phyloP scores from a whole-genome alignment of 1,140 invertebrate species.

The Drosophila burlai region DNA sequence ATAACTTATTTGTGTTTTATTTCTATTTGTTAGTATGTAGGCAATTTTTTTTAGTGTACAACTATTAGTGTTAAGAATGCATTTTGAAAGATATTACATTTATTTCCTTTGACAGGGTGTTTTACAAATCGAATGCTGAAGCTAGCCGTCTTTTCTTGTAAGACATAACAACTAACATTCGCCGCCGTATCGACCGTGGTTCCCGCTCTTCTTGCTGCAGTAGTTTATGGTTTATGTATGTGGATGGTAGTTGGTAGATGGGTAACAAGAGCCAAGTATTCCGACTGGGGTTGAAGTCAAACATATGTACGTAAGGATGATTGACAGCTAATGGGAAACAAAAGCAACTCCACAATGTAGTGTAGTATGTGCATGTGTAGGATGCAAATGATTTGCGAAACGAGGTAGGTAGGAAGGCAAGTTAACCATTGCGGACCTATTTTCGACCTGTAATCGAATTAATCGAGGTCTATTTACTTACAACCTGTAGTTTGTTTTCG shows the following conservation, averaged over 20 bases:
- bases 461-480: conserved; percentile 42
- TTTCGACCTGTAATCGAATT: conserved; percentile 51
- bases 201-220: conserved; percentile 7
- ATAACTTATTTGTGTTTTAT: background rate
- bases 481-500: conserved; percentile 44
- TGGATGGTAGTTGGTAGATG: background rate
- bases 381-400: conserved; percentile 43
- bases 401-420: conserved; percentile 26
- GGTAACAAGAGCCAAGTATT: conserved; percentile 40
- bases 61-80: background rate
- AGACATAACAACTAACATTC: conserved; percentile 33
- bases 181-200: conserved; percentile 37
- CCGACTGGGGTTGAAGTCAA: conserved; percentile 41
- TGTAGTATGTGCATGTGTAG: conserved; percentile 41
- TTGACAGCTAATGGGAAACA: conserved; percentile 50
- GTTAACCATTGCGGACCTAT: conserved; percentile 43
- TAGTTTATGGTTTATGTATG: conserved; percentile 26
- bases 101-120: conserved; percentile 1
- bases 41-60: background rate
- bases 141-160: conserved; percentile 18
- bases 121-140: conserved; percentile 2
- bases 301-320: conserved; percentile 49
- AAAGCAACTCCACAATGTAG: conserved; percentile 27
- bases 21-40: background rate
- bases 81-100: background rate